Conservation (phyloP, 2,888 invertebrate genomes). For the Unio pictorum region DNA sequence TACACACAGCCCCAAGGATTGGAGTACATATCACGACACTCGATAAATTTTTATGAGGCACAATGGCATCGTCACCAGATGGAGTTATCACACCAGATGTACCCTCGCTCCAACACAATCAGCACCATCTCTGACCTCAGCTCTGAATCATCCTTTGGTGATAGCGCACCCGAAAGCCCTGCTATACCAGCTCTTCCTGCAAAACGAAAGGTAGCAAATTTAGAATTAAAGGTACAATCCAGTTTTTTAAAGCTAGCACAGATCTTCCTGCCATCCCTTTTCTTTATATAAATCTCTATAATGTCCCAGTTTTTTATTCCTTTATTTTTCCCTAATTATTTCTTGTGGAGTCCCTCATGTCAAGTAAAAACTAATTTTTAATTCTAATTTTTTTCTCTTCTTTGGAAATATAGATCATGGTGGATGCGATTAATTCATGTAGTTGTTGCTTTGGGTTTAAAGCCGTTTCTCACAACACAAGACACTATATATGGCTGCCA, state of each 20-base stretch:
- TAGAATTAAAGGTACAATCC: not conserved
- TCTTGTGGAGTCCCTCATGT: too few species aligned
- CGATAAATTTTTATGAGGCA: constrained; percentile 79
- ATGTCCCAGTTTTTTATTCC: too few species aligned
- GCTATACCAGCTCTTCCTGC: constrained; percentile 54
- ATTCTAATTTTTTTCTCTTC: not conserved
- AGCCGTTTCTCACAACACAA: too few species aligned
- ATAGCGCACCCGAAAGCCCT: constrained; percentile 45
- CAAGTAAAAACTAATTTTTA: not conserved
- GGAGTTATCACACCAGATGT: constrained; percentile 62
- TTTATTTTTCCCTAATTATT: too few species aligned
- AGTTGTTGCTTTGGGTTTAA: too few species aligned
- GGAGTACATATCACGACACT: constrained; percentile 90
- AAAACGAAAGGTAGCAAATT: constrained; percentile 47
- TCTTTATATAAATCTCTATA: too few species aligned
- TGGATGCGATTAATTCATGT: too few species aligned
- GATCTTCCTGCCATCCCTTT: not conserved
- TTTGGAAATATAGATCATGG: not conserved
- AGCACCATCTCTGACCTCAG: constrained; percentile 66
- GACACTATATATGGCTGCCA: too few species aligned
- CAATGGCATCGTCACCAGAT: constrained; percentile 75
- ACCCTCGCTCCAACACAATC: constrained; percentile 67
- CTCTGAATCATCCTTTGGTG: constrained; percentile 53
- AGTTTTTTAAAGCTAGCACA: not conserved
- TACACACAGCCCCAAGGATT: constrained; percentile 79